Evolutionary conservation across 1,140 invertebrate genomes (phyloP).

Genomic region (Chionoecetes opilio): DNA sequence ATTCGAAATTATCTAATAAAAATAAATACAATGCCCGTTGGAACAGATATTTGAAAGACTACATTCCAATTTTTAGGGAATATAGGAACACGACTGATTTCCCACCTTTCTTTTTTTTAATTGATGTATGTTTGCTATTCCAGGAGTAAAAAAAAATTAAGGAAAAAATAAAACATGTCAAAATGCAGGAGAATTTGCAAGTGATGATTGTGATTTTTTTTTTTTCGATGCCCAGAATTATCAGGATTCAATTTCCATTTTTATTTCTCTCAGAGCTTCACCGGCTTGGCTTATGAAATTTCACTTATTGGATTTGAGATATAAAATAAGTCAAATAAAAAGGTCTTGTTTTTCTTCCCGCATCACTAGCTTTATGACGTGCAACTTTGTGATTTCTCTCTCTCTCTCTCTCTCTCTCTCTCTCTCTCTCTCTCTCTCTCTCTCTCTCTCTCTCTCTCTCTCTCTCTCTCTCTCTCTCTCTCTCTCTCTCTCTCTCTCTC

Average conservation of each 20-base stretch:
- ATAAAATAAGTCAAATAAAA: neutral
- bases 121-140: neutral
- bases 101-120: neutral
- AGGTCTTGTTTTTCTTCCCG: too few relatives aligned
- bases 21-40: too few relatives aligned
- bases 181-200: too few relatives aligned
- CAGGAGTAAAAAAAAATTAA: neutral
- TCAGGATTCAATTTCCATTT: neutral
- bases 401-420: neutral
- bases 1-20: too few relatives aligned
- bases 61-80: too few relatives aligned
- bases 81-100: too few relatives aligned
- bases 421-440: too few relatives aligned
- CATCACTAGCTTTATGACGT: too few relatives aligned
- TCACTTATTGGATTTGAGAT: neutral
- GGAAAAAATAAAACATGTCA: too few relatives aligned
- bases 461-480: constrained; percentile 27
- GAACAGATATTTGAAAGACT: too few relatives aligned
- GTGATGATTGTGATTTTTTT: too few relatives aligned
- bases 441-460: too few relatives aligned
- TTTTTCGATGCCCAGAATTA: neutral
- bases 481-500: neutral
- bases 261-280: neutral
- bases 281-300: neutral
- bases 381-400: neutral